Percentiles rank a stretch among this genome's conserved stretches.
phyloP scores from a whole-genome alignment of 2,888 invertebrate species.

The Nowickia ferox region DNA sequence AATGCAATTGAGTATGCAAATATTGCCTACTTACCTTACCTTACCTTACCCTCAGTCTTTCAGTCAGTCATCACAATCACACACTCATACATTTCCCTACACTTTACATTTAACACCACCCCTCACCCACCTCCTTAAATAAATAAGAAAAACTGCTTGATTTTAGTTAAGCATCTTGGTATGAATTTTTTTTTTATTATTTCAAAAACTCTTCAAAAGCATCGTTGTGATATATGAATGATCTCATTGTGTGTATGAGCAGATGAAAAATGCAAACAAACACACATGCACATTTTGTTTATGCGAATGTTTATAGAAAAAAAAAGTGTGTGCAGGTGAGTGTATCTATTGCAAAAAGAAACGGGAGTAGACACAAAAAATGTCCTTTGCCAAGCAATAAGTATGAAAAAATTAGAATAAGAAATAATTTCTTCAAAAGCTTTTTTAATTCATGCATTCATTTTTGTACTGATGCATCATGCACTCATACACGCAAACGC shows the following conservation, averaged over 20 bases:
- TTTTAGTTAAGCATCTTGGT: constrained; percentile 65
- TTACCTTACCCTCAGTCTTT: constrained; percentile 47
- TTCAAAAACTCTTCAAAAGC: constrained; percentile 70
- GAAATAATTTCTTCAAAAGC: constrained; percentile 68
- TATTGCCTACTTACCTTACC: constrained; percentile 80
- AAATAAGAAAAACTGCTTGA: constrained; percentile 43
- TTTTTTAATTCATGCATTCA: constrained; percentile 62
- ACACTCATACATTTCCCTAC: constrained; percentile 23
- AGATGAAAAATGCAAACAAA: constrained; percentile 52
- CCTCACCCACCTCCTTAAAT: neutral
- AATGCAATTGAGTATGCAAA: constrained; percentile 83
- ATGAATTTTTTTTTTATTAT: constrained; percentile 49
- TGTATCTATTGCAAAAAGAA: constrained; percentile 25
- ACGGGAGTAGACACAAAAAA: constrained; percentile 43
- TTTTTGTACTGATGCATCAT: constrained; percentile 33
- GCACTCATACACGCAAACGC: constrained; percentile 18
- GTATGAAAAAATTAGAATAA: constrained; percentile 69
- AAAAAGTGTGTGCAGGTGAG: constrained; percentile 10
- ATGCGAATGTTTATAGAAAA: neutral
- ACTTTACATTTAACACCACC: neutral
- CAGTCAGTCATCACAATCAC: constrained; percentile 47
- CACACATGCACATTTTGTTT: constrained; percentile 3
- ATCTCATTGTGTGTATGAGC: constrained; percentile 67
- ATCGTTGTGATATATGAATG: constrained; percentile 68
- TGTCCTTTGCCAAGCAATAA: constrained; percentile 70